Conservation (phyloP, 1,140 invertebrate genomes). For the Bacillus rossius region DNA sequence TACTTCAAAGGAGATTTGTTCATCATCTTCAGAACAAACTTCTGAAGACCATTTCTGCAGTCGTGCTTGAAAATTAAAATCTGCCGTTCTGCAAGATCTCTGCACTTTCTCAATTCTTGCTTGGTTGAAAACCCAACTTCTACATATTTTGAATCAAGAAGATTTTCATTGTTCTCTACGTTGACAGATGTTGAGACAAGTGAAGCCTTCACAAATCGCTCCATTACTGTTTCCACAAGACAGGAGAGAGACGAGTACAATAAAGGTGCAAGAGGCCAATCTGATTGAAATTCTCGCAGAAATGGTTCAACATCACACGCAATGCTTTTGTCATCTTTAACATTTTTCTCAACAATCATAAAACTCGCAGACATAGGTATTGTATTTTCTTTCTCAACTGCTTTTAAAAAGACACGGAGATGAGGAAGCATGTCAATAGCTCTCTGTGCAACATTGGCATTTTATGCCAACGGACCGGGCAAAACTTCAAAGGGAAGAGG, state of each 20-base stretch:
- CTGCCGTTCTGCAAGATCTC: constrained; percentile 4
- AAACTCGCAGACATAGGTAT: too few species aligned
- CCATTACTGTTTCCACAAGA: neutral
- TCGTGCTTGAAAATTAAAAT: constrained; percentile 10
- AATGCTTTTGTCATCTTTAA: neutral
- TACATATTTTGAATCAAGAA: neutral
- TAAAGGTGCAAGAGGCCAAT: constrained; percentile 1
- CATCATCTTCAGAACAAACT: constrained; percentile 3
- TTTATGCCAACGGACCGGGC: constrained; percentile 17
- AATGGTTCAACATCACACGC: neutral
- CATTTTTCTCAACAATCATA: neutral
- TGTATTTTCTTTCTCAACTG: neutral
- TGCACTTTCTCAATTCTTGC: constrained; percentile 1
- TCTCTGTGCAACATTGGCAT: constrained; percentile 8
- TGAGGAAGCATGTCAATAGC: constrained; percentile 1
- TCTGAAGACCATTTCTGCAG: constrained; percentile 6
- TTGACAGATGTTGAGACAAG: neutral
- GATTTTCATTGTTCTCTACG: too few species aligned
- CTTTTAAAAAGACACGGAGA: constrained; percentile 4
- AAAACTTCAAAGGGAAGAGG: constrained; percentile 20
- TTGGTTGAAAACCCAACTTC: constrained; percentile 15
- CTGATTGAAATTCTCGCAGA: neutral
- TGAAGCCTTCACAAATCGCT: neutral
- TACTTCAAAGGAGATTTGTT: constrained; percentile 4
- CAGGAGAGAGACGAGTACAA: neutral